phyloP scores from a whole-genome alignment of 2,113 vertebrate species.

The Cricetomys ansorgei region DNA sequence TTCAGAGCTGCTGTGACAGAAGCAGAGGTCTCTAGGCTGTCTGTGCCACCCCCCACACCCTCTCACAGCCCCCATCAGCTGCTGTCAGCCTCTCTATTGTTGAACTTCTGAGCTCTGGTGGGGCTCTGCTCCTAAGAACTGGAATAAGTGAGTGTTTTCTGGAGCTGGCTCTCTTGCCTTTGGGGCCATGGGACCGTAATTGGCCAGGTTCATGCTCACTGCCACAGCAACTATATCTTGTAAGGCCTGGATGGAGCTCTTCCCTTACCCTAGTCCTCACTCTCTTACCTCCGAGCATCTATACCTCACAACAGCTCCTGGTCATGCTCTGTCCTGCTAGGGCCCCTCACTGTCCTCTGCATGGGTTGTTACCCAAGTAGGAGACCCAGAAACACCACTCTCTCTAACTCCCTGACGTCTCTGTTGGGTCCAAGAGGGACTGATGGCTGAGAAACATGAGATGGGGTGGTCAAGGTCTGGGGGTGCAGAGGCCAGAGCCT shows the following conservation, averaged over 20 bases:
- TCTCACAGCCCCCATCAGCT: rapidly evolving
- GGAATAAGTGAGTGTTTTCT: background rate
- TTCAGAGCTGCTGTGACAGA: background rate
- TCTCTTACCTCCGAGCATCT: background rate
- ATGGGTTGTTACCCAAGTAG: background rate
- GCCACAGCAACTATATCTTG: background rate
- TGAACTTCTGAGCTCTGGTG: background rate
- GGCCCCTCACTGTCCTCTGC: background rate
- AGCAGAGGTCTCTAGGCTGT: background rate
- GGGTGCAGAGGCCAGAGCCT: background rate
- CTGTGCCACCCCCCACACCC: background rate
- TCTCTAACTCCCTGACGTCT: background rate
- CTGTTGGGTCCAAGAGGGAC: background rate
- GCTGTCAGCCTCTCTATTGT: background rate
- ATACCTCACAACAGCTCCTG: background rate
- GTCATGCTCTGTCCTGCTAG: background rate
- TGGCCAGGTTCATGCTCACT: background rate
- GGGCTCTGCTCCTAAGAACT: background rate
- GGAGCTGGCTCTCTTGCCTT: background rate
- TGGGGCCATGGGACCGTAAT: background rate
- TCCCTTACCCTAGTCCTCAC: background rate
- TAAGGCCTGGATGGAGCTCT: too few relatives aligned
- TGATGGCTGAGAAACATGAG: background rate
- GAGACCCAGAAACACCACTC: background rate
- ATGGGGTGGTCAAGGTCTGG: rapidly evolving